Base-by-base conservation (phyloP, 2,888 invertebrate species). In the Onchidella celtica region DNA sequence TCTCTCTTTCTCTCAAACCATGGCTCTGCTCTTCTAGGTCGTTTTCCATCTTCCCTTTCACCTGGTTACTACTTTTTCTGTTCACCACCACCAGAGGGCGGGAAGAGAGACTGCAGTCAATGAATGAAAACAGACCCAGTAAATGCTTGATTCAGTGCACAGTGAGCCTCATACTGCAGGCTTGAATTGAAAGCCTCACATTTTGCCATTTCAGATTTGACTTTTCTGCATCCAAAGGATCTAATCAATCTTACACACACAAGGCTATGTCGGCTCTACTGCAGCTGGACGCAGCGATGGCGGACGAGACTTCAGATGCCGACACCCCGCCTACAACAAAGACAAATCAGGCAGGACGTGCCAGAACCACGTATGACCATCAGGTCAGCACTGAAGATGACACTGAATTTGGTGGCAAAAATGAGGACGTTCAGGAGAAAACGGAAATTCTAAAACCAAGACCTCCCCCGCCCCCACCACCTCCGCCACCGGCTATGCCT, bases 231-330 rank as follows among this genome's bases (percentile, higher is more conserved):
- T 74, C 63, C 9, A 40, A 63, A 29, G 59, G 27, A 6, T 74
- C 74, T 24, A 74, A 47, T 11, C 38, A 63, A 17, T 89, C 91
- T 11, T 89, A 85, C 34, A 87, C 87, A 63, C 91, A 85, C 34
- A 87, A 88, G 65, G 91, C 90, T 2, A 81, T 90, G 85, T 87
- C 87, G 66, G 91, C 91, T 2, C 77, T 92, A n/a, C 88, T 90
- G 82, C 91, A 91, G 73, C 86, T 92, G 34, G 92, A 93, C 83
- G 92, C 90, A 73, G 92, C 89, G 14, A 90, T 92, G 82, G 92
- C 90, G 24, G 88, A 88, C 9, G 91, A 90, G 74, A 87, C 87
- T 0, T 84, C 87, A 3, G 88, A 88, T 65, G 79, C 85, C 4
- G 88, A 89, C 27, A 40, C 34, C 61, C 77, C 74, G 61, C 81